Evolutionary conservation across 2,888 invertebrate species (phyloP), one percentile per base, ranked within the genome.

Genomic region (Chorisops tibialis): DNA sequence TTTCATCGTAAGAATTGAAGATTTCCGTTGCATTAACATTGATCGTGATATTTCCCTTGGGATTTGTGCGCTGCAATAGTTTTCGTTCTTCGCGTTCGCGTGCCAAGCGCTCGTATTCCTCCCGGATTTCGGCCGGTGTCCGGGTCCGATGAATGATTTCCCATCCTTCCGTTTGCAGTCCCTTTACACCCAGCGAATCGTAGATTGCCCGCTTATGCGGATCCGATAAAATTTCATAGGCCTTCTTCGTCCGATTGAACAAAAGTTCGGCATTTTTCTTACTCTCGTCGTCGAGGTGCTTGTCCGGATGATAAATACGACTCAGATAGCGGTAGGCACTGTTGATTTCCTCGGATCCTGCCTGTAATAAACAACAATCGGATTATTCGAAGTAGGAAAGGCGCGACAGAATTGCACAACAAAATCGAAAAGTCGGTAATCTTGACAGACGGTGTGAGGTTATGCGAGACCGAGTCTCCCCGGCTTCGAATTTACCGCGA

Each of bases 221-320:
- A 81, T 99, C 96, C 18, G 87, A 91, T 43, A 99, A 80, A 35
- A 97, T 95, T 85, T 97, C 96, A 78, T 98, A 94, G 0, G 97
- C 97, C 71, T 87, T 87, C 75, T 96, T 96, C 0, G 92, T 89
- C 76, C 93, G 90, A 75, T 92, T 93, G 74, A 99, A 99, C 71
- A 98, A 82, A 64, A 87, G 79, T 77, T 96, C 95, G 0, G 98
- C 98, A 79, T 94, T 91, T 72, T 86, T 86, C 76, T 95, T 94
- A 69, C 87, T 86, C 1, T 82, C 83, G 1, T 89, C 87, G 72
- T 95, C 91, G 12, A 85, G 81, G 79, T 99, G 97, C 78, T 97
- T 96, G 74, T 99, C 98, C 0, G 99, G 98, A 78, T 99, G 99
- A 74, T 96, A 98, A 70, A 95, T 86, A 67, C 89, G 86, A 69